A percentile compares a stretch with the other conserved stretches of the same genome.
Evolutionary conservation across 2,113 vertebrate species (phyloP).

Genomic region (Aplodontia rufa): DNA sequence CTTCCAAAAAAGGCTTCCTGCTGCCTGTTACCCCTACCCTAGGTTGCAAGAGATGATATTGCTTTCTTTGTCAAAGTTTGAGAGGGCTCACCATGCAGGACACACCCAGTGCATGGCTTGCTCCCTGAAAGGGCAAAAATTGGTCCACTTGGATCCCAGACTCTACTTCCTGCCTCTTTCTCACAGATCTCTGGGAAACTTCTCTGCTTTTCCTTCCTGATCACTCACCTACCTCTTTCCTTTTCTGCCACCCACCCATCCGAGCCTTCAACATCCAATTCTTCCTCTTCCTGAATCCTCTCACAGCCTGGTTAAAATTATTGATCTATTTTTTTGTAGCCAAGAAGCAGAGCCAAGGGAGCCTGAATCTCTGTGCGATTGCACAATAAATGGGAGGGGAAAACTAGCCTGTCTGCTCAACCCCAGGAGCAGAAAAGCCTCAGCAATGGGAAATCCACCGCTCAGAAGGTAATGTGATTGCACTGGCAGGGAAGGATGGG

Average conservation of each 20-base stretch:
- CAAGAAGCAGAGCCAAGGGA: neutral
- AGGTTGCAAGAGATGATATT: neutral
- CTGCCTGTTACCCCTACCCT: neutral
- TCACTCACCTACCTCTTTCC: neutral
- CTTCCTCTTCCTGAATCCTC: too few species aligned
- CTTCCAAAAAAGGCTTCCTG: neutral
- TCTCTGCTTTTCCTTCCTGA: neutral
- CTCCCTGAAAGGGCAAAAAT: neutral
- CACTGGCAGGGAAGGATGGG: neutral
- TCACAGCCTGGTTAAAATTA: neutral
- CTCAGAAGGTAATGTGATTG: neutral
- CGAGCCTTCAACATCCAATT: neutral
- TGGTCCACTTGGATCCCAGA: neutral
- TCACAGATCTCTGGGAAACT: neutral
- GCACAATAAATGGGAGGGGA: neutral
- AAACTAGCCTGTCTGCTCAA: neutral
- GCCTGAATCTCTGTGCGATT: neutral
- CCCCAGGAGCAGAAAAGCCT: neutral
- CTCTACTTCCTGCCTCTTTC: neutral
- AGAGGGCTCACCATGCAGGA: fast-evolving
- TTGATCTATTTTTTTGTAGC: neutral
- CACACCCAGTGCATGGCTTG: fast-evolving
- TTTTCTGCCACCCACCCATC: neutral
- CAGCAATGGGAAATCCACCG: neutral
- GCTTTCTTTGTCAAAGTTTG: neutral